Percentiles rank a stretch among this genome's conserved stretches.
These are phyloP conservation scores for Oreohelix idahoensis DNA, from an alignment of 1,140 invertebrate species.

Conservation along the genomic window DNA sequence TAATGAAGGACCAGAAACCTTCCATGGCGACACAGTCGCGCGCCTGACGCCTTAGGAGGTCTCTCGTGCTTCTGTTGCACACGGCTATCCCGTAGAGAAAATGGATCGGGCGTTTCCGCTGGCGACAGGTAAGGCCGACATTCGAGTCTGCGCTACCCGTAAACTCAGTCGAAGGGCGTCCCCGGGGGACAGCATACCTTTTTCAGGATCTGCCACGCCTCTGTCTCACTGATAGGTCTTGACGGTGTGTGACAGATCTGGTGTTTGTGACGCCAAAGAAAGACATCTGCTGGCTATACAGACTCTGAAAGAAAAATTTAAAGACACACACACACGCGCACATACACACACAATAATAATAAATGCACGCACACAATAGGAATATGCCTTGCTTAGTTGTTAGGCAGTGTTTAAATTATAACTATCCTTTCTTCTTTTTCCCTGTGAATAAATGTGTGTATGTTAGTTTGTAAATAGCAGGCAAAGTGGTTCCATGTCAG, in stretches of 20 bases:
- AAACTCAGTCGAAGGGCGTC: not conserved
- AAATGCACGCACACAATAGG: too few species aligned
- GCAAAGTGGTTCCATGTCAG: too few species aligned
- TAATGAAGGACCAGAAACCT: not conserved
- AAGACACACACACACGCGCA: too few species aligned
- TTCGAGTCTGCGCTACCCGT: not conserved
- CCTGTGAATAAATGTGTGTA: too few species aligned
- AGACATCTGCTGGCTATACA: too few species aligned
- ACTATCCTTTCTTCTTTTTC: too few species aligned
- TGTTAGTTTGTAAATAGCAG: too few species aligned
- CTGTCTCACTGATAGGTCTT: not conserved
- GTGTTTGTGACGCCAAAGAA: not conserved
- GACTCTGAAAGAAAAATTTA: too few species aligned
- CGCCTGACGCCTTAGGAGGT: not conserved
- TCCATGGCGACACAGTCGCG: not conserved
- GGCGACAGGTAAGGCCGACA: not conserved
- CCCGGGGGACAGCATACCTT: not conserved
- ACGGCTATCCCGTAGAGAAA: conserved; percentile 2
- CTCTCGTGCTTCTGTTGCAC: not conserved
- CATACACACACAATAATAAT: too few species aligned
- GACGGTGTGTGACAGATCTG: not conserved
- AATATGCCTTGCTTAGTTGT: too few species aligned
- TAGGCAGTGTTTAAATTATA: too few species aligned
- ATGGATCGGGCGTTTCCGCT: not conserved
- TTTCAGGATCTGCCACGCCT: not conserved